Base-by-base conservation (phyloP, 2,797 vertebrate species). In the Scomberomorus guttatus region DNA sequence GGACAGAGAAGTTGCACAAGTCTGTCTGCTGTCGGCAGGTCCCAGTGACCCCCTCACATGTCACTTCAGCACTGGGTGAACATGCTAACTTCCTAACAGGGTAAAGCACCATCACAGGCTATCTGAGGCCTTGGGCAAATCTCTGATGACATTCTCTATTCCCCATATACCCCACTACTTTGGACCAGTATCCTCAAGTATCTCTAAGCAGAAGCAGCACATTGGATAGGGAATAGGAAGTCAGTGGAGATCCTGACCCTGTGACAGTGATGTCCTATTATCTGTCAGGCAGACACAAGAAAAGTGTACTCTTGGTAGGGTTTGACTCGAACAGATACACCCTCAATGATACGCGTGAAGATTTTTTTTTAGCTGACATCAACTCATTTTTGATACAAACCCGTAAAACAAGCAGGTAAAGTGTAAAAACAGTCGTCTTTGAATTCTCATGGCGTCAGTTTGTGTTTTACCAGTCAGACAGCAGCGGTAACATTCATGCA, bases 1-100 rank as follows among this genome's bases (percentile, higher is more conserved):
- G 90, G 90, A 91, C 81, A 63, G 82, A 77, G 80, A 85, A 80
- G 89, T 91, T 82, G 77, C 58, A 58, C 65, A 17, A 83, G 87
- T 90, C 92, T 81, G 82, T 86, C 89, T 87, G 89, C 89, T 91
- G 93, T 93, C 93, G 92, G 87, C 86, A 34, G 84, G 88, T 92
- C 92, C 89, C 91, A 75, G 89, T 80, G 91, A 89, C 92, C 91
- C 87, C 91, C 87, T 88, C 75, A 70, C 52, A 71, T 95, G 95
- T 95, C 96, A 94, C 94, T 95, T 94, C 83, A 80, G 78, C 42
- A 37, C 82, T 64, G 78, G 70, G 77, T 77, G 91, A 94, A 95
- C 95, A 95, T 86, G 90, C 80, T 84, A 90, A 89, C 86, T 75
- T 83, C 85, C 81, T 89, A 78, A 87, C 77, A 70, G 87, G 87